A percentile compares a stretch with the other conserved stretches of the same genome.
These are phyloP conservation scores for Pterocles burchelli DNA, from an alignment of 2,113 vertebrate genomes.

Conservation along the genomic window DNA sequence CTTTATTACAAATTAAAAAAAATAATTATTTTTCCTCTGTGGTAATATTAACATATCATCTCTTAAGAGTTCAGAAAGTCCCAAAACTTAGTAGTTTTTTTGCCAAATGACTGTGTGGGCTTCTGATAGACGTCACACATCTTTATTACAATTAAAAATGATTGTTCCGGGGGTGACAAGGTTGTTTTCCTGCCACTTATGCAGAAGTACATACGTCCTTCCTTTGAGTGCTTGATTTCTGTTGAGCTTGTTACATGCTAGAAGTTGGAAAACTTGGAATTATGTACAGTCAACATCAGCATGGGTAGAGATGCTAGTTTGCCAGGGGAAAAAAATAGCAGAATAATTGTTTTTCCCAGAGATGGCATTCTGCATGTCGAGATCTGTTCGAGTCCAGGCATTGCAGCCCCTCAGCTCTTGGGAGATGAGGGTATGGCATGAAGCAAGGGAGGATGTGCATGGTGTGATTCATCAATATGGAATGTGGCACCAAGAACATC, in stretches of 20 bases:
- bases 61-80: slow-evolving; percentile 32
- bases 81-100: slow-evolving; percentile 21
- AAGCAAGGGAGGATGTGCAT: background rate
- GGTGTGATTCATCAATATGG: accelerated
- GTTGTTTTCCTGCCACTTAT: background rate
- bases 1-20: slow-evolving; percentile 43
- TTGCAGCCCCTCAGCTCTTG: background rate
- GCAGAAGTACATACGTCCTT: background rate
- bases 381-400: background rate
- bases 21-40: slow-evolving; percentile 17
- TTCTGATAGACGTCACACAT: background rate
- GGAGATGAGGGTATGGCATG: background rate
- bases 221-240: background rate
- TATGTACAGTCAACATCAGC: background rate
- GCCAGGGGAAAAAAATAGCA: background rate
- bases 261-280: background rate
- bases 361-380: accelerated
- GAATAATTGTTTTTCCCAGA: background rate
- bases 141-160: slow-evolving; percentile 7
- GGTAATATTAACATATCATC: slow-evolving; percentile 22
- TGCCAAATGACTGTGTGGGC: slow-evolving; percentile 26
- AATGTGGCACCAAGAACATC: accelerated
- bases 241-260: background rate
- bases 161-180: background rate
- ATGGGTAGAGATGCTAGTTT: background rate